Evolutionary conservation across 2,797 vertebrate species (phyloP), one percentile per base, ranked within the genome.

Genomic region (Capromys pilorides): DNA sequence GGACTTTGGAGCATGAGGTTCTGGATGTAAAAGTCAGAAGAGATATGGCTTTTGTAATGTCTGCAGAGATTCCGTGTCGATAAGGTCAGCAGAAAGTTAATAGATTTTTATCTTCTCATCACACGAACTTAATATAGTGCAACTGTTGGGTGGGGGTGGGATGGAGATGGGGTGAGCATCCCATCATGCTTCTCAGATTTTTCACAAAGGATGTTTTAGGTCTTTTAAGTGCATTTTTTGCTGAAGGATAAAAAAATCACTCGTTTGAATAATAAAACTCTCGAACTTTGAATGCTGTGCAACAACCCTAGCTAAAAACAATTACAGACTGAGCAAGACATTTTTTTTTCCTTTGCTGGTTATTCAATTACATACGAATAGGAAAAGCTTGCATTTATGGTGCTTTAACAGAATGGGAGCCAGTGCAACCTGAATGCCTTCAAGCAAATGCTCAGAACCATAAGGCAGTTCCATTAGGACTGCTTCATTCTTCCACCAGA

Each of bases 61-160:
- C 98, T 98, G 98, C 96, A 95, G 98, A 98, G 98, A 98, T 98
- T 98, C 97, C 97, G 98, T 98, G 98, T 98, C 98, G 97, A 98
- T 98, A 98, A 98, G 98, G 98, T 98, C 98, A 98, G 98, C 97
- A 93, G 98, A 97, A 98, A 98, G 98, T 98, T 98, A 98, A 98
- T 98, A 98, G 98, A 98, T 98, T 98, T 98, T 98, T 98, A 98
- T 98, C 98, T 98, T 98, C 98, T 98, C 98, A 98, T 98, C 98
- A 98, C 98, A 98, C 96, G 98, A 98, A 98, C 98, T 98, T 98
- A 98, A 98, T 98, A 98, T 98, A 98, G 97, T 98, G 97, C 97
- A 98, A 98, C 97, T 98, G 93, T 98, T 97, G 94, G 94, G 95
- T 94, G 94, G 94, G 94, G 95, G 95, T 80, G 62, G 75, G 45